phyloP scores from a whole-genome alignment of 2,888 invertebrate species.

The Eupithecia vulgata region DNA sequence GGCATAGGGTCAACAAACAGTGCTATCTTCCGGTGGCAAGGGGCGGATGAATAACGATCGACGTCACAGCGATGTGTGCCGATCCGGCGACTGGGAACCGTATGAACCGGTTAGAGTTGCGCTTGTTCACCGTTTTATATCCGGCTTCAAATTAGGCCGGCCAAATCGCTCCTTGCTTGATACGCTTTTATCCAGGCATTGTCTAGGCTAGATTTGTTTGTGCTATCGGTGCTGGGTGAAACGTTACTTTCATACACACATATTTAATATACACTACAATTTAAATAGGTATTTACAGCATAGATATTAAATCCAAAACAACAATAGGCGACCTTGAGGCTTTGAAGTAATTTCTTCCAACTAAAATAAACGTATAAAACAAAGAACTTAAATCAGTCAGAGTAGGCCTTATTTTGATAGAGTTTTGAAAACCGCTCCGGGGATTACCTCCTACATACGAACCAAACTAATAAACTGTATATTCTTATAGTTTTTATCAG shows the following conservation, averaged over 20 bases:
- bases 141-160: not conserved
- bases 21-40: constrained; percentile 68
- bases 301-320: no score
- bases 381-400: not conserved
- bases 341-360: no score
- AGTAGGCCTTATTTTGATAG: not conserved
- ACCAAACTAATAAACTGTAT: not conserved
- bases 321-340: no score
- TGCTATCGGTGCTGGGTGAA: not conserved
- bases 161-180: not conserved
- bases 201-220: not conserved
- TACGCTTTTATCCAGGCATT: not conserved
- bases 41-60: constrained; percentile 81
- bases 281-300: no score
- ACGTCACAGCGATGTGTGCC: constrained; percentile 82
- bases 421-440: not conserved
- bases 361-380: not conserved
- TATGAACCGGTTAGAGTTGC: constrained; percentile 28
- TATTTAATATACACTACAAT: no score
- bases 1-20: constrained; percentile 67
- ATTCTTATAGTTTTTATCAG: not conserved
- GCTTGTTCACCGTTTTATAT: not conserved
- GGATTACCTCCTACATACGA: not conserved
- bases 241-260: not conserved
- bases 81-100: constrained; percentile 58